A percentile compares a stretch with the other conserved stretches of the same genome.
These are phyloP conservation scores for Rosalia funebris DNA, from an alignment of 2,888 invertebrate species.

Conservation along the genomic window DNA sequence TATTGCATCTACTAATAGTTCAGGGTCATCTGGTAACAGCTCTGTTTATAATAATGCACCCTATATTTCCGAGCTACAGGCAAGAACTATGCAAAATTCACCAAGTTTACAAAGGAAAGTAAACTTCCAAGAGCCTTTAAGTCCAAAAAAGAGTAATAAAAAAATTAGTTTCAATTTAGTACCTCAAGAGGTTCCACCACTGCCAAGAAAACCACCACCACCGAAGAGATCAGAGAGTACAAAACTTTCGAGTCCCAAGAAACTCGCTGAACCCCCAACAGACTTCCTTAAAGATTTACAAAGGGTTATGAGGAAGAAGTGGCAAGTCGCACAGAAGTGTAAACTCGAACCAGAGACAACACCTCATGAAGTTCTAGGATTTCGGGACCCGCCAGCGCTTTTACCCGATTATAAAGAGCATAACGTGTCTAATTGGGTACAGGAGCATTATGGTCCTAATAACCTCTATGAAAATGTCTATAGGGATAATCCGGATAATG, in stretches of 20 bases:
- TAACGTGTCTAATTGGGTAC: constrained; percentile 90
- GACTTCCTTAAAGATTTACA: constrained; percentile 90
- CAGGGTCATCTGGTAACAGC: constrained; percentile 60
- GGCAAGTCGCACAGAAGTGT: constrained; percentile 89
- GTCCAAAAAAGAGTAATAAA: constrained; percentile 68
- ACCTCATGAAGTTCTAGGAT: constrained; percentile 91
- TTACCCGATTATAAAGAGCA: constrained; percentile 81
- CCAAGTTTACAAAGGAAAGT: constrained; percentile 69
- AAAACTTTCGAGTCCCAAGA: constrained; percentile 79
- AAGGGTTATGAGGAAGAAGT: constrained; percentile 91
- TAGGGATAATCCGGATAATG: constrained; percentile 61
- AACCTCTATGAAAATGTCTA: constrained; percentile 84
- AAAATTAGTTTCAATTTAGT: constrained; percentile 74
- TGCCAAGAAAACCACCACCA: constrained; percentile 77
- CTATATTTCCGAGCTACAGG: constrained; percentile 27
- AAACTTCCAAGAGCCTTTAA: constrained; percentile 71
- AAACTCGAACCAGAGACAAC: constrained; percentile 88
- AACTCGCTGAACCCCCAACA: constrained; percentile 79
- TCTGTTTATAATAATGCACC: constrained; percentile 42
- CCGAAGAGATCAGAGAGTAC: constrained; percentile 82
- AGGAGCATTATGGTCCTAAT: constrained; percentile 83
- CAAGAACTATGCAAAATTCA: constrained; percentile 68
- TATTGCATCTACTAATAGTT: constrained; percentile 66
- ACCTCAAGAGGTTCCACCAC: constrained; percentile 67
- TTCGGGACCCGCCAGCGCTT: constrained; percentile 80